Base-by-base conservation (phyloP, 2,888 invertebrate species). In the Scaptomyza caliginosa region DNA sequence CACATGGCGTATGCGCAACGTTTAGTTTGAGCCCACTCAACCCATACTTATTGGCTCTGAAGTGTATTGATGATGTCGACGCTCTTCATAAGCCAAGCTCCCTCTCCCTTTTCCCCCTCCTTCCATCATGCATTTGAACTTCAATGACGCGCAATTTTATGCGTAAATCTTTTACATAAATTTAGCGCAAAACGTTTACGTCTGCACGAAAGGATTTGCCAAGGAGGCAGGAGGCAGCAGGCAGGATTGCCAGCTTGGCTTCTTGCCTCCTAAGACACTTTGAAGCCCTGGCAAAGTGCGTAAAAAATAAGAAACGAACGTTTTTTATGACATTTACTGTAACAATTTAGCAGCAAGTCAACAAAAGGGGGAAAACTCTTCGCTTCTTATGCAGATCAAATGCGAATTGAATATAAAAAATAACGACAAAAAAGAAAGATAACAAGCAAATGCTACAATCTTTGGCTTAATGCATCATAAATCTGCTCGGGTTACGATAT, bases 141-240 rank as follows among this genome's bases (percentile, higher is more conserved):
- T 77, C 83, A 83, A 85, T 83, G 83, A 86, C 74, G 83, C 83
- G 86, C 86, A 80, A 80, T 84, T 84, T 84, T 86, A 84, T 84
- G 83, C 83, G 80, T 80, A 78, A 84, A 80, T 80, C 86, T 76
- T 84, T 85, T 85, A 85, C 83, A 84, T 84, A 84, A 85, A 84
- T 84, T 83, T 75, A 51, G 67, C 72, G 67, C 72, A 69, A 67
- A 77, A 75, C 81, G 77, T 84, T 82, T 84, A 74, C 74, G 79
- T 79, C 83, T 79, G 74, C 77, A 80, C 72, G 76, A 82, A 82
- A 82, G 84, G 81, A 82, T 82, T 81, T 81, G 56, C 51, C 39
- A 67, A 16, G 16, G 39, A 32, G 8, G 26, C 24, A 34, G 17
- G 38, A 10, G 46, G 38, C n/a, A 59, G n/a, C 30, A 30, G 30